Base-by-base conservation (phyloP, 1,140 invertebrate genomes). In the Diploscapter pachys region DNA sequence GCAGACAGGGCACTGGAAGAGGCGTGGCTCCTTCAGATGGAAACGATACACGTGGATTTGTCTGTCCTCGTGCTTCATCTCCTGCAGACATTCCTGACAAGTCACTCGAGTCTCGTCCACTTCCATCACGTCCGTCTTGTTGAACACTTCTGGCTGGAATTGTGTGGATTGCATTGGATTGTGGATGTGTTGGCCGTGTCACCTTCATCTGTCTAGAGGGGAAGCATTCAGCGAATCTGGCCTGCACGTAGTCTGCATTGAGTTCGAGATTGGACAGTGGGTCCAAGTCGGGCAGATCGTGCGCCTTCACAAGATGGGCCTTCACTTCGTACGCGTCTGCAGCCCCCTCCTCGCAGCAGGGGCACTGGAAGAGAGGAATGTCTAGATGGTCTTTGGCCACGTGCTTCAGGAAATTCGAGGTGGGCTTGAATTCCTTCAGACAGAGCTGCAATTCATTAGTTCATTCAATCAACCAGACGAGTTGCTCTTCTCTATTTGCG, bases 21-120 rank as follows among this genome's bases (percentile, higher is more conserved):
- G 73, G 6, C 77, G 72, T 8, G 73, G 73, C 70, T 82, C 79
- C 9, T 72, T 73, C 50, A 82, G 73, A 80, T 82, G 81, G 56
- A 82, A 81, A 9, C 81, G 77, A 51, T 82, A 82, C 3, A 82
- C 81, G 65, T 82, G 81, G 50, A 82, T 81, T 77, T 80, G 80
- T 74, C 81, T 62, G 57, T 82, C 81, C 50, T 82, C 81, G 6
- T 77, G 81, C 50, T 82, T 82, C 81, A 82, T 82, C 56, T 83
- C 77, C 56, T 74, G 70, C 13, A 69, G 66, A 63, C 81, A 82
- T 64, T 82, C 81, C 65, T 70, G 76, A 65, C 81, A 82, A 49
- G 73, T 52, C 6, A 82, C 81, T 53, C 64, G 49, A 11, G 65
- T 51, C 13, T 82, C 80, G 56, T 81, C 81, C n/a, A 62, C 54